Evolutionary conservation across 1,140 invertebrate genomes (phyloP), one percentile per base, ranked within the genome.

Genomic region (Drosophila pallidifrons): DNA sequence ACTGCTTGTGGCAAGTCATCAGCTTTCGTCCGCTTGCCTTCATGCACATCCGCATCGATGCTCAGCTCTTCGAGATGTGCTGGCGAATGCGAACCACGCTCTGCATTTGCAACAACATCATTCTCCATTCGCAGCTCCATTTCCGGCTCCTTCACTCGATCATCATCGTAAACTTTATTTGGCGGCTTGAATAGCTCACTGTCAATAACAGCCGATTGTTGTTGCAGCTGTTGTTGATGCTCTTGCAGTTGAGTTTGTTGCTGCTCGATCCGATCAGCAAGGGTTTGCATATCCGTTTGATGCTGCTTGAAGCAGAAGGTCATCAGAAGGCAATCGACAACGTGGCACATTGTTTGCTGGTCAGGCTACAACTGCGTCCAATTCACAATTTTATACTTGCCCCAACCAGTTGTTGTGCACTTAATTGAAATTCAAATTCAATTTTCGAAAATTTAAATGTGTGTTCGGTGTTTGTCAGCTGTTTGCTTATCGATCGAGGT

Each of bases 31-130:
- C 38, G 45, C 28, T 30, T 15, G 66, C 66, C 16, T 10, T 46
- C 30, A 45, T 86, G 82, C 13, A 86, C 65, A 38, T 86, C 82
- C 30, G 65, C 82, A 45, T 38, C 57, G 13, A 82, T 68, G 52
- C n/a, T 57, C 0, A 79, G 25, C 49, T 77, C 16, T 58, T 71
- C 63, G 8, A 79, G 51, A 5, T n/a, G 75, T 0, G 82, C 79
- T 1, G 82, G 82, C 1, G 79, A 87, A 25, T 86, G 72, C 0
- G 82, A 86, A 4, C 38, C 67, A 1, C 71, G 67, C 20, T 25
- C 20, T 25, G 20, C 20, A 25, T 4, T 25, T 0, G 20, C 20
- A 25, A 25, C 20, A 25, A 25, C 20, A 25, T 25, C 20, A 25
- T 25, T 25, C 20, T 25, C 20, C 20, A 25, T 25, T 25, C 20